These are phyloP conservation scores for Syrrhaptes paradoxus DNA, from an alignment of 2,113 vertebrate species.

Conservation along the genomic window DNA sequence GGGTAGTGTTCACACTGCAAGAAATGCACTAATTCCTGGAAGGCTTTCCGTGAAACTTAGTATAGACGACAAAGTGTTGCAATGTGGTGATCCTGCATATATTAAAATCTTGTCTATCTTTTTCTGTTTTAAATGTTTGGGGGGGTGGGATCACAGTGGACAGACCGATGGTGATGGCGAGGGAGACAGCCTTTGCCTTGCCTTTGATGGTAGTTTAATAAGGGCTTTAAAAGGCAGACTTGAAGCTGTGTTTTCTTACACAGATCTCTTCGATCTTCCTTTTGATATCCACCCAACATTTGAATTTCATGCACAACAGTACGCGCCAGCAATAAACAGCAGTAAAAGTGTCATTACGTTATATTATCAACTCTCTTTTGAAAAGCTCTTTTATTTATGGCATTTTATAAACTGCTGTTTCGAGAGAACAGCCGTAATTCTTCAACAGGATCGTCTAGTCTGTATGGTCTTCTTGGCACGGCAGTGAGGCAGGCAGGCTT, in stretches of 20 bases:
- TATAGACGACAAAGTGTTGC: neutral
- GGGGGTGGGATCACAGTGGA: too few relatives aligned
- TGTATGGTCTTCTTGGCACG: neutral
- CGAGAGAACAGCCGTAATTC: neutral
- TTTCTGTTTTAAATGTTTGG: neutral
- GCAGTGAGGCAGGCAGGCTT: neutral
- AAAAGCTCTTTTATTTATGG: neutral
- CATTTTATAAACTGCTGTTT: neutral
- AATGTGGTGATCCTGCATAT: neutral
- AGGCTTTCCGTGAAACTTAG: neutral
- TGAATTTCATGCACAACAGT: neutral
- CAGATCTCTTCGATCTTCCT: neutral
- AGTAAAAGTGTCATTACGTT: neutral
- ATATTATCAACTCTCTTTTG: neutral
- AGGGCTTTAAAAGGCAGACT: neutral
- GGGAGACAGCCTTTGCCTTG: neutral
- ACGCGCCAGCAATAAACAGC: neutral
- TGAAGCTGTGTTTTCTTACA: neutral
- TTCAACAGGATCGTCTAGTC: neutral
- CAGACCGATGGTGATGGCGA: accelerated
- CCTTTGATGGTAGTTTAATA: neutral
- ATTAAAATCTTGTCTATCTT: neutral
- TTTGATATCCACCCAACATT: neutral
- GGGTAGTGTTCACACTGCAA: neutral
- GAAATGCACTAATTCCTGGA: neutral